Base-by-base conservation (phyloP, 2,888 invertebrate species). In the Cantharis rustica region DNA sequence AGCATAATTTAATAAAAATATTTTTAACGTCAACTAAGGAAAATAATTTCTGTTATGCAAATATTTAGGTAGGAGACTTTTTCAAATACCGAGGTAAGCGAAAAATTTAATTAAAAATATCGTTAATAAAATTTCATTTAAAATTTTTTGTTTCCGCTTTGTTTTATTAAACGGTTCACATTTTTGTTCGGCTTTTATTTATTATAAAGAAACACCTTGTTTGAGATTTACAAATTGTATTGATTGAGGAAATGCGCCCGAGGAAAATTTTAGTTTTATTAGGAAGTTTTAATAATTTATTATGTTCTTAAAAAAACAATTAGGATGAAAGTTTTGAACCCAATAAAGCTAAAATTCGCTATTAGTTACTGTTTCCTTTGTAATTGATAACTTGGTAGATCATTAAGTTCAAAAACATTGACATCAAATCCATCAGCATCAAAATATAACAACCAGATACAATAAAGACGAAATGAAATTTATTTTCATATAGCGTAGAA, bases 391-490 rank as follows among this genome's bases (percentile, higher is more conserved):
- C 61, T 68, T 68, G 69, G 69, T 61, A 73, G 68, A 68, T 73
- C 73, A 73, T 73, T 73, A 69, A 17, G 26, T 68, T 68, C 62
- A n/a, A 47, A 5, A 16, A 31, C 31, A 61, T 61, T 31, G 61
- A 15, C 72, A 47, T 68, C 61, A 68, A 73, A 73, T 73, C 62
- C 64, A 73, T 73, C 73, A 74, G 70, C 74, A 74, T 74, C 68
- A 73, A 16, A 27, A 68, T 69, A 69, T 27, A 61, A 15, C 68
- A 69, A 61, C 27, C 74, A 64, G 70, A 63, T 16, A 23, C 69
- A 74, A 70, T 69, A 74, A 61, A 62, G 26, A 15, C n/a, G 31
- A 69, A 26, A 31, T 62, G 26, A 69, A 23, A 61, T 69, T 74
- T 17, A 64, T 63, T 69, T 47, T 47, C 7, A n/a, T 47, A n/a